phyloP scores from a whole-genome alignment of 2,113 vertebrate genomes.

The Apeltes quadracus region DNA sequence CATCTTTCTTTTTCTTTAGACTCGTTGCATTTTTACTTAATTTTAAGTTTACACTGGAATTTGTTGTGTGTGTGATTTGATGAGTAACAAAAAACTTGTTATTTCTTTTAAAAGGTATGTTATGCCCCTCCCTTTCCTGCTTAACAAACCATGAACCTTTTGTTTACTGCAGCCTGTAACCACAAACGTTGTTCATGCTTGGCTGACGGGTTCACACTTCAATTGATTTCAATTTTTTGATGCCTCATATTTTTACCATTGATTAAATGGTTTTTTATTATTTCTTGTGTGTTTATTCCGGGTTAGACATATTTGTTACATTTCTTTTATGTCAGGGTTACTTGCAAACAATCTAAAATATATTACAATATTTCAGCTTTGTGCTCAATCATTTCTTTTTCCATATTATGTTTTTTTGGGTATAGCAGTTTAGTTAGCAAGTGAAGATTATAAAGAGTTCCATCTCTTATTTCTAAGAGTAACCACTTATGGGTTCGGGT shows the following conservation, averaged over 20 bases:
- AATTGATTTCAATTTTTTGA: neutral
- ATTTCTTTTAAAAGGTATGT: neutral
- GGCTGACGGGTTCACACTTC: neutral
- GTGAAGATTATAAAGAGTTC: neutral
- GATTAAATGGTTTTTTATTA: neutral
- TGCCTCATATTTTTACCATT: neutral
- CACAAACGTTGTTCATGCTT: neutral
- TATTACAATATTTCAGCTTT: neutral
- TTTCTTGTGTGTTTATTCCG: neutral
- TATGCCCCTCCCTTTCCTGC: neutral
- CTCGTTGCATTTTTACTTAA: neutral
- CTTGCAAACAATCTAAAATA: neutral
- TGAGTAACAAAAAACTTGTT: no score
- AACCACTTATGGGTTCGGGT: neutral
- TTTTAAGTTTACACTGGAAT: neutral
- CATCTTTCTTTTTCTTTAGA: neutral
- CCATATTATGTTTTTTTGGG: neutral
- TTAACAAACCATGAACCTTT: neutral
- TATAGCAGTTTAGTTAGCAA: neutral
- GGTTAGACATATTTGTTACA: neutral
- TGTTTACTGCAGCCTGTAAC: constrained; percentile 18
- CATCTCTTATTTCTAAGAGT: neutral
- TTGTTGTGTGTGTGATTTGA: no score
- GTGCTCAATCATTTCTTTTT: neutral
- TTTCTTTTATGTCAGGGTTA: neutral